phyloP scores from a whole-genome alignment of 1,140 invertebrate genomes.

The Neodiprion virginianus region DNA sequence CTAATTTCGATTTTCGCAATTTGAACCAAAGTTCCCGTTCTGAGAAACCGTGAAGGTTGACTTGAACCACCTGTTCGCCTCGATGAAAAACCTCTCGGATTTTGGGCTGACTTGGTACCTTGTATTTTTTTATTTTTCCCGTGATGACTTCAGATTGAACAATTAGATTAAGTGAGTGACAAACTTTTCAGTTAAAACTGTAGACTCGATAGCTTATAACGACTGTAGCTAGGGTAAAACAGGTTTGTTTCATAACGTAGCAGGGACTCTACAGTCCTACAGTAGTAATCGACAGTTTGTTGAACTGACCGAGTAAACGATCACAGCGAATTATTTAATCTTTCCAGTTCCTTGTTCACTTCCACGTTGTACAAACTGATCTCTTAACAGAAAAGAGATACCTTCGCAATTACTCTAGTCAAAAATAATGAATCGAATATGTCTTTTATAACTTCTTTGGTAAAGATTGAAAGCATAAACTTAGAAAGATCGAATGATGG shows the following conservation, averaged over 20 bases:
- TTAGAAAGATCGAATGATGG: too few relatives aligned
- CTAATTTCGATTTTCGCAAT: neutral
- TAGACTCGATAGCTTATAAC: too few relatives aligned
- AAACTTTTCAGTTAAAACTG: too few relatives aligned
- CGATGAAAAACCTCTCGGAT: neutral
- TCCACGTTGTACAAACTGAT: too few relatives aligned
- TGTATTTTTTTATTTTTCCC: too few relatives aligned
- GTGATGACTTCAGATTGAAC: neutral
- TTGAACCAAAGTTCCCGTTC: neutral
- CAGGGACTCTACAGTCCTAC: neutral
- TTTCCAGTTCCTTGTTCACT: too few relatives aligned
- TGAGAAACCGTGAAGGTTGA: conserved; percentile 1
- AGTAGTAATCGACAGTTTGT: neutral
- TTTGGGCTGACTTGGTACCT: too few relatives aligned
- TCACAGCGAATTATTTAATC: neutral
- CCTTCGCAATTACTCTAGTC: too few relatives aligned
- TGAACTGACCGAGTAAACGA: conserved; percentile 1
- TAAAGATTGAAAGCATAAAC: too few relatives aligned
- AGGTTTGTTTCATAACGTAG: neutral
- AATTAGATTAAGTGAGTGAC: neutral
- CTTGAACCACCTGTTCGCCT: neutral
- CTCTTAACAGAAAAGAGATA: too few relatives aligned
- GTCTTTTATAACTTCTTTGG: too few relatives aligned
- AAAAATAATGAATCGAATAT: too few relatives aligned
- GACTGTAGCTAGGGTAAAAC: neutral